These are phyloP conservation scores for Drosophila pseudotakahashii DNA, from an alignment of 2,888 invertebrate genomes.

Conservation along the genomic window DNA sequence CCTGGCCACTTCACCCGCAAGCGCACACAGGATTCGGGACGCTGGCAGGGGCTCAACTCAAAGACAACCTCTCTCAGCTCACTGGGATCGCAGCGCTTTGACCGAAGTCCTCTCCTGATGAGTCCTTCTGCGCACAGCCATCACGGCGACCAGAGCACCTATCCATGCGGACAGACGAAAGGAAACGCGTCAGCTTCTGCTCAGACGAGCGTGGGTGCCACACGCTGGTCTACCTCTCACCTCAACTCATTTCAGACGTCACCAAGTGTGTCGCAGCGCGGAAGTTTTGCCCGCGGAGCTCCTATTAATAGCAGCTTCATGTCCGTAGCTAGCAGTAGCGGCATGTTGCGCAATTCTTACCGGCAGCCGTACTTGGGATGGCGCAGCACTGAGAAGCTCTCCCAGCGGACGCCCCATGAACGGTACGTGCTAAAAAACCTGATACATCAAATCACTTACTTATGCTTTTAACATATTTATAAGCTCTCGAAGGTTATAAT, in stretches of 20 bases:
- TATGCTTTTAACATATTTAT: no score
- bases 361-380: constrained; percentile 95
- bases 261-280: constrained; percentile 90
- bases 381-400: constrained; percentile 93
- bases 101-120: constrained; percentile 84
- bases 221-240: constrained; percentile 90
- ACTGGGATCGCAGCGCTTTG: constrained; percentile 85
- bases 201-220: constrained; percentile 64
- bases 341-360: constrained; percentile 86
- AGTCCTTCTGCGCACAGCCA: constrained; percentile 85
- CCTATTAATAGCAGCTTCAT: constrained; percentile 84
- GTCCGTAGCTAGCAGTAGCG: constrained; percentile 87
- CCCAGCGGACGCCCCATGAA: constrained; percentile 93
- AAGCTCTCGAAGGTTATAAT: no score
- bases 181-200: constrained; percentile 36
- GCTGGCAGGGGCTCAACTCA: constrained; percentile 89
- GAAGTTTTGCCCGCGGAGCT: constrained; percentile 88
- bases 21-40: constrained; percentile 88
- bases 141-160: constrained; percentile 82
- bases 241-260: constrained; percentile 90
- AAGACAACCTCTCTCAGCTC: constrained; percentile 95
- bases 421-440: constrained; percentile 84
- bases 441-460: no score
- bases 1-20: constrained; percentile 93
- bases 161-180: constrained; percentile 39